A percentile compares a stretch with the other conserved stretches of the same genome.
These are phyloP conservation scores for Drosophila emarginata DNA, from an alignment of 2,888 invertebrate genomes.

Conservation along the genomic window DNA sequence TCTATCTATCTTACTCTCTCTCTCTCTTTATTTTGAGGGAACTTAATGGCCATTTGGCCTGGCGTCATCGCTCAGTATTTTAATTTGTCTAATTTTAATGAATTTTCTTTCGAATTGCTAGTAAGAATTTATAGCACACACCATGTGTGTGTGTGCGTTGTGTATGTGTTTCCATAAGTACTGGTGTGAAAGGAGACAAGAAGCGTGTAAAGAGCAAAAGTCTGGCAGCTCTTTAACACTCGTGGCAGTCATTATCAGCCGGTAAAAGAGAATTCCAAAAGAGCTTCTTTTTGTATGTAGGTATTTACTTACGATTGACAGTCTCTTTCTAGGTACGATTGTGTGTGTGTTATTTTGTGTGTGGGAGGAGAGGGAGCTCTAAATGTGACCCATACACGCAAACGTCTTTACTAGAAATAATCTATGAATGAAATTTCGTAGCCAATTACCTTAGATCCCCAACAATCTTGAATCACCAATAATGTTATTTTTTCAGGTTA, in stretches of 20 bases:
- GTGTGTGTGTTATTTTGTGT: constrained; percentile 5
- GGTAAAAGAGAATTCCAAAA: constrained; percentile 1
- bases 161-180: constrained; percentile 11
- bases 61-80: constrained; percentile 49
- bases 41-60: constrained; percentile 46
- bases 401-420: constrained; percentile 22
- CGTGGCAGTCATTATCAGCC: neutral
- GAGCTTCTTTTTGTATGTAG: neutral
- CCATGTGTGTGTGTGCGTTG: constrained; percentile 26
- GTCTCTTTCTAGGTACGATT: neutral
- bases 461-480: too few relatives aligned
- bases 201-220: neutral
- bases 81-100: constrained; percentile 72
- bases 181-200: constrained; percentile 5
- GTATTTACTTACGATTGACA: neutral
- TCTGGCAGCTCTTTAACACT: neutral
- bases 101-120: constrained; percentile 47
- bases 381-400: constrained; percentile 43
- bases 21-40: constrained; percentile 41
- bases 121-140: constrained; percentile 43
- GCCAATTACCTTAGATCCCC: too few relatives aligned
- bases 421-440: neutral
- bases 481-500: too few relatives aligned
- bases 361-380: constrained; percentile 15
- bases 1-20: neutral